Conservation (phyloP, 2,113 vertebrate genomes). For the Anarhynchus alexandrinus region DNA sequence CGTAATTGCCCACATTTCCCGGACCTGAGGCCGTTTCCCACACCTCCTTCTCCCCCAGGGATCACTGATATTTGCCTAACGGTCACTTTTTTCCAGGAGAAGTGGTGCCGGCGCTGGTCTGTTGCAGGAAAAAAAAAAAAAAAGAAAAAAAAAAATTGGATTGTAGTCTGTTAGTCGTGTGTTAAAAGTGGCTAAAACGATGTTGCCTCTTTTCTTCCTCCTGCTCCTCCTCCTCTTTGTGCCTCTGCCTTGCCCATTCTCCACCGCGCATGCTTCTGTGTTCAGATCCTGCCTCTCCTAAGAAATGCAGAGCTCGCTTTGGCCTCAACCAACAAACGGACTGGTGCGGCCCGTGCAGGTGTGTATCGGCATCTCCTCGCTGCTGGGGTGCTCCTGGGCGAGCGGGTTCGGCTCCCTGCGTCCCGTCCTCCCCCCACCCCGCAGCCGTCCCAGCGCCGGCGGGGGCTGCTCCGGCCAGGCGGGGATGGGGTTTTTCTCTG, state of each 20-base stretch:
- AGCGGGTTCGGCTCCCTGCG: no score
- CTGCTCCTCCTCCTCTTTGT: slow-evolving; percentile 67
- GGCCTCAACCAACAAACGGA: slow-evolving; percentile 99
- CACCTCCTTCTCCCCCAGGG: background rate
- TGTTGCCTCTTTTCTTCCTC: slow-evolving; percentile 69
- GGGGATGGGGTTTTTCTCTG: background rate
- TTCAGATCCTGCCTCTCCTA: slow-evolving; percentile 98
- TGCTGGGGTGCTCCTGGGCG: slow-evolving; percentile 34
- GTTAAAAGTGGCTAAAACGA: slow-evolving; percentile 64
- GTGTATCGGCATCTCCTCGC: slow-evolving; percentile 77
- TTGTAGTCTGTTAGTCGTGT: slow-evolving; percentile 23
- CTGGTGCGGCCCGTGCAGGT: slow-evolving; percentile 99
- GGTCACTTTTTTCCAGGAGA: slow-evolving; percentile 17
- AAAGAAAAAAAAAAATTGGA: background rate
- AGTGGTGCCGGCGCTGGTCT: background rate
- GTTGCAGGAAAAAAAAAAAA: background rate
- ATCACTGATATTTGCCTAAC: slow-evolving; percentile 22
- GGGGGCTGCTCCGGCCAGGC: background rate
- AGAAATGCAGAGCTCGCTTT: slow-evolving; percentile 99
- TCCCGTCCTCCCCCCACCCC: no score
- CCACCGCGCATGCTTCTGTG: slow-evolving; percentile 83
- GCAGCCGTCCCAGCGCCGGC: background rate
- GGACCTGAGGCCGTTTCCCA: background rate
- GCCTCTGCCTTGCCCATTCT: slow-evolving; percentile 73
- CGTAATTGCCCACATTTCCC: fast-evolving